These are phyloP conservation scores for Leptinotarsa haldemani DNA, from an alignment of 2,888 invertebrate species.

Conservation along the genomic window DNA sequence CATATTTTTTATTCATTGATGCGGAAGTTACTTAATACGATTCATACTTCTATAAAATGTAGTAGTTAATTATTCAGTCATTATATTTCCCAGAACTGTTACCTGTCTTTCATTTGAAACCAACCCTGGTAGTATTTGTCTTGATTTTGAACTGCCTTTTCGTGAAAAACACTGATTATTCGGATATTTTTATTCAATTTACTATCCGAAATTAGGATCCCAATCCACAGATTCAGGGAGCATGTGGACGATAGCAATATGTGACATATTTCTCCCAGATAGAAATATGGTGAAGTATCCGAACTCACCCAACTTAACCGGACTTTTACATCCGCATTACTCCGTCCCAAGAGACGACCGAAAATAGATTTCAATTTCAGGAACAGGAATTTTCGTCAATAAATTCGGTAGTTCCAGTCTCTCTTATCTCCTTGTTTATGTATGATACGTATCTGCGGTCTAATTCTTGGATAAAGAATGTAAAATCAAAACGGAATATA, in stretches of 20 bases:
- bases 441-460: constrained; percentile 17
- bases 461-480: constrained; percentile 19
- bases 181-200: neutral
- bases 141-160: too few relatives aligned
- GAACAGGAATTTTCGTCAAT: constrained; percentile 13
- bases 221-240: neutral
- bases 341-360: neutral
- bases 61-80: too few relatives aligned
- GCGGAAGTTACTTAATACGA: too few relatives aligned
- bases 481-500: constrained; percentile 34
- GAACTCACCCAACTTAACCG: neutral
- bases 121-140: too few relatives aligned
- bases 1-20: too few relatives aligned
- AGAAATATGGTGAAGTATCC: neutral
- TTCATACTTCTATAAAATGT: too few relatives aligned
- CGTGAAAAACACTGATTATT: neutral
- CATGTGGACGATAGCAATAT: too few relatives aligned
- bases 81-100: too few relatives aligned
- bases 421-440: constrained; percentile 16
- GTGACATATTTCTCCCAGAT: neutral
- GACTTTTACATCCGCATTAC: constrained; percentile 6
- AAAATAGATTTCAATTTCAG: constrained; percentile 12
- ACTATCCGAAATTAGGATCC: neutral
- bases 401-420: constrained; percentile 5
- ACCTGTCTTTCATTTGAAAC: neutral